A percentile compares a stretch with the other conserved stretches of the same genome.
phyloP scores from a whole-genome alignment of 1,140 invertebrate genomes.

The Pristionchus pacificus region DNA sequence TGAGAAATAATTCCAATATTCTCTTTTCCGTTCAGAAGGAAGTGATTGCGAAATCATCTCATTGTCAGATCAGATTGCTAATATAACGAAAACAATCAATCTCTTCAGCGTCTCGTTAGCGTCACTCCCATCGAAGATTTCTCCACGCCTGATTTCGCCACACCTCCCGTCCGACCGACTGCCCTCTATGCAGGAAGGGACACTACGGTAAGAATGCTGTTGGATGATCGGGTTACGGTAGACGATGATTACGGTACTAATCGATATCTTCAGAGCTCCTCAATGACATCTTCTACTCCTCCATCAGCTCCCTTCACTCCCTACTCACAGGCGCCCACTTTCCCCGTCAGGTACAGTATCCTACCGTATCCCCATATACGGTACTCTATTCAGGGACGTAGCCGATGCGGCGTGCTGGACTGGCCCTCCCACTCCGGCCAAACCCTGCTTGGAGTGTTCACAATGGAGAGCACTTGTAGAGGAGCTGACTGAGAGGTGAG shows the following conservation, averaged over 20 bases:
- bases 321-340: too few species aligned
- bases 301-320: neutral
- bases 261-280: too few species aligned
- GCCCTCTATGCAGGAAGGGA: slow-evolving; percentile 1
- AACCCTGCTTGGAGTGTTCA: slow-evolving; percentile 10
- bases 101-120: neutral
- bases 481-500: slow-evolving; percentile 13
- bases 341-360: neutral
- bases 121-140: slow-evolving; percentile 11
- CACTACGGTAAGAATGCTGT: too few species aligned
- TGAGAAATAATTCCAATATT: neutral
- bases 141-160: slow-evolving; percentile 20
- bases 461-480: slow-evolving; percentile 11
- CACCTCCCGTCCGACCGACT: slow-evolving; percentile 13
- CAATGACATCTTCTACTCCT: neutral
- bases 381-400: neutral
- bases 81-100: too few species aligned
- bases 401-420: neutral
- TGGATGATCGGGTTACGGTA: neutral
- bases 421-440: slow-evolving; percentile 3
- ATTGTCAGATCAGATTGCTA: too few species aligned
- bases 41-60: too few species aligned
- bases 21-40: neutral
- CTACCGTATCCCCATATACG: neutral
- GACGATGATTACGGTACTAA: slow-evolving; percentile 5